phyloP scores from a whole-genome alignment of 2,888 invertebrate species.

The Yponomeuta sedellus region DNA sequence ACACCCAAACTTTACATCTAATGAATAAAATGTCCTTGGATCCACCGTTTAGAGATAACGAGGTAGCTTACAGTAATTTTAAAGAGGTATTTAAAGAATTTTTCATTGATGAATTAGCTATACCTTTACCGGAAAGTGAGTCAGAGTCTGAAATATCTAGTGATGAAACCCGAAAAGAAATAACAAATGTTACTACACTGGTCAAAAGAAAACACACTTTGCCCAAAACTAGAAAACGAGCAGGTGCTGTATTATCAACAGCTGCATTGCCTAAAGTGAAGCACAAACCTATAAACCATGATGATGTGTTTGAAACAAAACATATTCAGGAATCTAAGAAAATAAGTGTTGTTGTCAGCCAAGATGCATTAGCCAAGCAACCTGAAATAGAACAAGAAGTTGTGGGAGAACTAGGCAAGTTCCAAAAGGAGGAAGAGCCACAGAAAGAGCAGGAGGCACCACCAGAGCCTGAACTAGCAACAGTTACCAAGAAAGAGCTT shows the following conservation, averaged over 20 bases:
- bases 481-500: slow-evolving; percentile 80
- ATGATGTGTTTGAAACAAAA: slow-evolving; percentile 61
- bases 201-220: slow-evolving; percentile 54
- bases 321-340: slow-evolving; percentile 56
- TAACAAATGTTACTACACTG: slow-evolving; percentile 35
- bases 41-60: slow-evolving; percentile 83
- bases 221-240: slow-evolving; percentile 49
- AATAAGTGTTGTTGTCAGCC: slow-evolving; percentile 59
- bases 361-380: slow-evolving; percentile 52
- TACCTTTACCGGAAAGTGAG: slow-evolving; percentile 44
- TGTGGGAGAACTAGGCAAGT: slow-evolving; percentile 61
- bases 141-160: slow-evolving; percentile 64
- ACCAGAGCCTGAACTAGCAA: slow-evolving; percentile 42
- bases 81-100: slow-evolving; percentile 50
- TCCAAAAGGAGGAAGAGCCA: slow-evolving; percentile 48
- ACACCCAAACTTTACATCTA: slow-evolving; percentile 89
- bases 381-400: slow-evolving; percentile 47
- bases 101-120: slow-evolving; percentile 40
- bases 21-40: slow-evolving; percentile 97
- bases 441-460: slow-evolving; percentile 28
- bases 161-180: slow-evolving; percentile 46
- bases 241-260: slow-evolving; percentile 37
- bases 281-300: slow-evolving; percentile 40
- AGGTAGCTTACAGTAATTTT: slow-evolving; percentile 44
- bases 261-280: slow-evolving; percentile 43